Base-by-base conservation (phyloP, 2,797 vertebrate species). In the Mormyrops attenuatus region DNA sequence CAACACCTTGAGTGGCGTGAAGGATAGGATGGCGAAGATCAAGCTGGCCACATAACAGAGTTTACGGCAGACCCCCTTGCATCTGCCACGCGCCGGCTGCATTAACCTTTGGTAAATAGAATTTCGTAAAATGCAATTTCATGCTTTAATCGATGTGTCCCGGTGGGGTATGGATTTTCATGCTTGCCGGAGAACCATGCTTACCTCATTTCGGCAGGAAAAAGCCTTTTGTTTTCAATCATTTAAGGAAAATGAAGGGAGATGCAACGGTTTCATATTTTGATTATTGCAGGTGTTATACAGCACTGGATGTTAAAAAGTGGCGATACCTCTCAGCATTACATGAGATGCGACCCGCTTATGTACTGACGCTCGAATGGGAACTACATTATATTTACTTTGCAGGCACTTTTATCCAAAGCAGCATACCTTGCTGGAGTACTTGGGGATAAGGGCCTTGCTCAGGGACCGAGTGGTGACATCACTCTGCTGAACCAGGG, bases 71-170 rank as follows among this genome's bases (percentile, higher is more conserved):
- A 66, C 88, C 85, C 88, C 88, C 91, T 89, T 20, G 26, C 55
- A 50, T 91, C 47, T 26, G 77, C 34, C 90, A 87, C 89, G 87
- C 57, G 85, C 90, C 90, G 90, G 87, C 88, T 92, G 73, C 26
- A 89, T 89, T 90, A 90, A 88, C 90, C 73, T 90, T 89, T 88
- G 26, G 87, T 91, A 91, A 91, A 91, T 55, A 90, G 52, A 92
- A 92, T 90, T 80, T 90, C 87, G 88, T 88, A 85, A 89, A 63
- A 60, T 57, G 41, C 80, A 17, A 60, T 89, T 44, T 86, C 85
- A 86, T 86, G 50, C 85, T 86, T 86, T 87, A 87, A 87, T 87
- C 52, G 52, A 87, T 87, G 85, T 34, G 52, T 26, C 52, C 30
- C 7, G 11, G 85, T 52, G 22, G 52, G 52, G 52, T 50, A 85